Evolutionary conservation across 2,797 vertebrate species (phyloP).

Genomic region (Parauchenoglanis ngamensis): DNA sequence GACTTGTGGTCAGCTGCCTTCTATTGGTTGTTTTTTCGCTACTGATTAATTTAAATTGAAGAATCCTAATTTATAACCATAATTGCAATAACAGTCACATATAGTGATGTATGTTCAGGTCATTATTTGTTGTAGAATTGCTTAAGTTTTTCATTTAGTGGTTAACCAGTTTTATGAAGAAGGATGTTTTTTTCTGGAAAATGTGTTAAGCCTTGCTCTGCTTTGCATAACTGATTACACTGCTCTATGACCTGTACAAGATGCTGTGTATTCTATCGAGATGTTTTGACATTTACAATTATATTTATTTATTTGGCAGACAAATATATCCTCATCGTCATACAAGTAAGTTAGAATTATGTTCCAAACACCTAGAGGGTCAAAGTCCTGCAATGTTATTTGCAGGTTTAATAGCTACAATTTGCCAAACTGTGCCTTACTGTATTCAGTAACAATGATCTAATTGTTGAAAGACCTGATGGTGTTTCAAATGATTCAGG

Average conservation of each 20-base stretch:
- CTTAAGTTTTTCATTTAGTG: not conserved
- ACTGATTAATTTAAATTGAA: not conserved
- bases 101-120: too few relatives aligned
- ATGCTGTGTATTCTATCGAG: not conserved
- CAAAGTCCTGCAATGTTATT: not conserved
- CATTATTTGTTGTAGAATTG: not conserved
- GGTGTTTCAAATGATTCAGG: not conserved
- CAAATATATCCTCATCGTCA: not conserved
- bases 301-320: not conserved
- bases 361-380: not conserved
- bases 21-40: not conserved
- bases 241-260: not conserved
- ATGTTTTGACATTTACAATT: not conserved
- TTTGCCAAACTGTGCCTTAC: not conserved
- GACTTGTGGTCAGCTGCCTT: not conserved
- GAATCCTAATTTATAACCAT: not conserved
- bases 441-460: not conserved
- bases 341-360: not conserved
- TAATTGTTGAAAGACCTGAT: not conserved
- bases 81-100: not conserved
- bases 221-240: not conserved
- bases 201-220: not conserved
- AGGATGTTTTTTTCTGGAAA: not conserved
- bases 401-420: not conserved
- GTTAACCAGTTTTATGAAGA: not conserved